Evolutionary conservation across 2,888 invertebrate species (phyloP).

Genomic region (Ennomos fuscantarius): DNA sequence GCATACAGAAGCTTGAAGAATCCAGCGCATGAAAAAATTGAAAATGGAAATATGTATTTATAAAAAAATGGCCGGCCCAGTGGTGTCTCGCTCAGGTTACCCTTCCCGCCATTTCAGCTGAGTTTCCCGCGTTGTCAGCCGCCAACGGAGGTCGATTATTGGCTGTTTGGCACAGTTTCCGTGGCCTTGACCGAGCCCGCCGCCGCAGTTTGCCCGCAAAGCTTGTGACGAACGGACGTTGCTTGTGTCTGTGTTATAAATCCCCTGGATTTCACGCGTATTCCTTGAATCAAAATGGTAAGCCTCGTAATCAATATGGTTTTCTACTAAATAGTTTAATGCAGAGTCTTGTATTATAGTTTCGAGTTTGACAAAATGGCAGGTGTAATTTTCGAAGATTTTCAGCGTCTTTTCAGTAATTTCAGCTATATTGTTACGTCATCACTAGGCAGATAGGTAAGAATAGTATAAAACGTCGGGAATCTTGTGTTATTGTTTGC

Average conservation of each 20-base stretch:
- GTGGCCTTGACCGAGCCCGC: constrained; percentile 72
- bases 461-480: constrained; percentile 29
- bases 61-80: no score
- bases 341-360: background rate
- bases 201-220: constrained; percentile 73
- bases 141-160: constrained; percentile 54
- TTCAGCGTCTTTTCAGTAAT: constrained; percentile 30
- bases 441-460: constrained; percentile 27
- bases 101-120: constrained; percentile 39
- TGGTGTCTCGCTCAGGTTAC: constrained; percentile 37
- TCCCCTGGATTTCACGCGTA: constrained; percentile 50
- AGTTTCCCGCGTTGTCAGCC: constrained; percentile 72
- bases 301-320: constrained; percentile 44
- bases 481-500: constrained; percentile 20
- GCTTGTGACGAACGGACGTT: constrained; percentile 56
- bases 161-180: constrained; percentile 76
- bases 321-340: background rate
- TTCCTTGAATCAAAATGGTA: constrained; percentile 68
- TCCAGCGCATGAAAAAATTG: no score
- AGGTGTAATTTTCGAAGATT: constrained; percentile 2
- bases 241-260: constrained; percentile 31
- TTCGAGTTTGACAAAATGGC: background rate
- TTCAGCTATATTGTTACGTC: constrained; percentile 37
- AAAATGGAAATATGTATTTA: no score
- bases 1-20: no score